Base-by-base conservation (phyloP, 2,113 vertebrate genomes). In the Hippocampus abdominalis region DNA sequence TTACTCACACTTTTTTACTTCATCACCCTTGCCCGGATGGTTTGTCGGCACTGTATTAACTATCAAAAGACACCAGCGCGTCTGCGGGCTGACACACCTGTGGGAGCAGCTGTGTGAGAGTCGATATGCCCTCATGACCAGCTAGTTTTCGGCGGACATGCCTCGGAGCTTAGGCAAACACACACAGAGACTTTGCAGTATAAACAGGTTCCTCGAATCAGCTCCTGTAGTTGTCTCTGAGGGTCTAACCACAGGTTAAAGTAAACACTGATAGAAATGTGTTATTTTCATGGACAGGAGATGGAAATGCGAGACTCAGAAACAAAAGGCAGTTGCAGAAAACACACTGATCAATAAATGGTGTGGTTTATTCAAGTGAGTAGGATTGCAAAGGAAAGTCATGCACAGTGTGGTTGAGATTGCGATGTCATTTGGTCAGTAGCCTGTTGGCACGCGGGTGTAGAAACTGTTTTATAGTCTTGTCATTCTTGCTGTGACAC, bases 61-160 rank as follows among this genome's bases (percentile, higher is more conserved):
- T 78, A 77, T 86, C 82, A 84, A 74, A 77, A 57, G 64, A 70
- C 40, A 85, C 78, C 84, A 70, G 80, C 60, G 57, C 39, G 75
- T 72, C 81, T 74, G 71, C 66, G 71, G 74, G 86, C 88, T 88
- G 88, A 70, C 83, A 84, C 88, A 89, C 89, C 89, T 90, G 89
- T 78, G 76, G 78, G 79, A 75, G 80, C 73, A 79, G 75, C 60
- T 23, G 65, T 71, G 61, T 79, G 84, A 89, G 78, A 87, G 73
- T 66, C 77, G 86, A 89, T 88, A 87, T 71, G 87, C 87, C 89
- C 84, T 85, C 75, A 88, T 86, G 66, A 76, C 69, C 70, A 64
- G 29, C 69, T 72, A 75, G 76, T 64, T 77, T 79, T 87, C 78
- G 49, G 79, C 1, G 66, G 83, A 84, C 75, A 86, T 84, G 84